These are phyloP conservation scores for Beroe forskalii DNA, from an alignment of 37 sponge, comb jelly and placozoan species.

Conservation along the genomic window DNA sequence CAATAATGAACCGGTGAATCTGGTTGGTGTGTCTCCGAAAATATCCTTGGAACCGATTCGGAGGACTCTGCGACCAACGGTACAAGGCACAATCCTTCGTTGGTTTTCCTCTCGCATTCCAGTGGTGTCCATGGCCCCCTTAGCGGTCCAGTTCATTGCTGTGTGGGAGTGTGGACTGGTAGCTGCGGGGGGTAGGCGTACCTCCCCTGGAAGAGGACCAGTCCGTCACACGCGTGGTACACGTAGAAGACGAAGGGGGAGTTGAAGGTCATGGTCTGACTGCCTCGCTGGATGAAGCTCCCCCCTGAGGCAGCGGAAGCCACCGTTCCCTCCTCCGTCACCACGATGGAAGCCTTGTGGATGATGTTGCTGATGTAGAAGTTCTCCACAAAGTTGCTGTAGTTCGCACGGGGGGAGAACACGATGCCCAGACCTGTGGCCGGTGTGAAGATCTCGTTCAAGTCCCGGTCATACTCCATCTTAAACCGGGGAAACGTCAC, in stretches of 20 bases:
- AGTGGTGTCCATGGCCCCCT: too few relatives aligned
- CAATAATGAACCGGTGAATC: too few relatives aligned
- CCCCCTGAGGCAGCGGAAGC: conserved; percentile 7
- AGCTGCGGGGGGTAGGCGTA: conserved; percentile 1
- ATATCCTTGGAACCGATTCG: too few relatives aligned
- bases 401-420: conserved; percentile 46
- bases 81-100: too few relatives aligned
- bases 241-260: conserved; percentile 55
- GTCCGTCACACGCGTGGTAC: conserved; percentile 44
- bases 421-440: conserved; percentile 36
- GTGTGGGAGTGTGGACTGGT: background rate
- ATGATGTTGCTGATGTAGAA: conserved; percentile 54
- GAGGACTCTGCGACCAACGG: too few relatives aligned
- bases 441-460: conserved; percentile 46
- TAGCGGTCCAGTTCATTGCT: too few relatives aligned
- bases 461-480: conserved; percentile 57
- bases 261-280: background rate
- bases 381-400: conserved; percentile 6
- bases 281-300: background rate
- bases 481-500: conserved; percentile 8
- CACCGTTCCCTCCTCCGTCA: conserved; percentile 48
- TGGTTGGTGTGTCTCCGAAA: too few relatives aligned
- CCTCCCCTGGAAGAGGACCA: conserved; percentile 59
- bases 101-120: too few relatives aligned
- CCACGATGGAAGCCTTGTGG: conserved; percentile 42